These are phyloP conservation scores for Harpalus rufipes DNA, from an alignment of 2,888 invertebrate genomes.

Conservation along the genomic window DNA sequence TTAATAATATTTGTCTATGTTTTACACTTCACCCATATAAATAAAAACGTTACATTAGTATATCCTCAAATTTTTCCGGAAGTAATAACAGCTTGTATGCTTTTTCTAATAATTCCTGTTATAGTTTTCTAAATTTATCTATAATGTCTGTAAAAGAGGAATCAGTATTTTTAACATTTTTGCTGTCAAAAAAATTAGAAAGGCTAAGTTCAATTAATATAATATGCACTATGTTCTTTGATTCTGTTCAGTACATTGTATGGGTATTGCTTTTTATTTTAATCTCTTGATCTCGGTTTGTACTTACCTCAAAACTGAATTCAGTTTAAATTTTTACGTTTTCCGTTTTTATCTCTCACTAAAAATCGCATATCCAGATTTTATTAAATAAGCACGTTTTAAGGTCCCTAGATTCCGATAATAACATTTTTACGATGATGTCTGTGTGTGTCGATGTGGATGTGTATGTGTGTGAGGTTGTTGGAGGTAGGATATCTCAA, in stretches of 20 bases:
- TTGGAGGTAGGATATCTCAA: too few relatives aligned
- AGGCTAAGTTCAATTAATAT: neutral
- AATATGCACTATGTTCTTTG: neutral
- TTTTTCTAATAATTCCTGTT: neutral
- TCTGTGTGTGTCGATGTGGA: too few relatives aligned
- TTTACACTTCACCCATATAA: too few relatives aligned
- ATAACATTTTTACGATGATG: too few relatives aligned
- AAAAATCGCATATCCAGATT: too few relatives aligned
- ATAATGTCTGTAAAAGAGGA: neutral
- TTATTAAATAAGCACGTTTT: too few relatives aligned
- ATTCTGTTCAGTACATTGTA: neutral
- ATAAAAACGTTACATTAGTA: too few relatives aligned
- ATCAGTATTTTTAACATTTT: neutral
- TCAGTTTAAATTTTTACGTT: too few relatives aligned
- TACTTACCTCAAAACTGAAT: neutral
- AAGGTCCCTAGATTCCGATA: too few relatives aligned
- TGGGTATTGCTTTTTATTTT: neutral
- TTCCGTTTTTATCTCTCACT: too few relatives aligned
- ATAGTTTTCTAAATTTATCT: neutral
- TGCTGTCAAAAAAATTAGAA: neutral
- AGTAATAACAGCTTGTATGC: neutral
- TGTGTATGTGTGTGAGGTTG: too few relatives aligned
- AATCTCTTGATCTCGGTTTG: constrained; percentile 4
- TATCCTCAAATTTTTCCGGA: neutral
- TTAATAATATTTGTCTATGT: too few relatives aligned